Base-by-base conservation (phyloP, 2,888 invertebrate species). In the Polyploca ridens region DNA sequence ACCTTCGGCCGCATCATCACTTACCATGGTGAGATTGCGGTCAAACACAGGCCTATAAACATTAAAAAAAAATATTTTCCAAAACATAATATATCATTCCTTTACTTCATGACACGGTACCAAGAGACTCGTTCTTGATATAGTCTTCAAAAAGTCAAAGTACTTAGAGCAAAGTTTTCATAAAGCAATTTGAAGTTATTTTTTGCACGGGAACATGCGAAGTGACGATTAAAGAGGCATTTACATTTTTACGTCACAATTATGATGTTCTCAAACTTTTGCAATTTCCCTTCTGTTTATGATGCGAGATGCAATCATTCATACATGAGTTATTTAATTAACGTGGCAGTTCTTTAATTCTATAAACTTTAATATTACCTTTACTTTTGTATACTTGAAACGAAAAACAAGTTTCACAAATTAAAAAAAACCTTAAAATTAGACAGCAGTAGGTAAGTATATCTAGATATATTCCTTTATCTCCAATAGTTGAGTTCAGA, bases 161-260 rank as follows among this genome's bases (percentile, higher is more conserved):
- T 81, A 78, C 81, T 81, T 81, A 78, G 75, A 75, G 73, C 72
- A 64, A 82, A 84, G 79, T 85, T 81, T 77, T 73, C 83, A 82
- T 81, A 81, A 81, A 81, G 80, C 79, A 79, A 85, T 85, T 85
- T 81, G 73, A 81, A 84, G 85, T 88, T 87, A 87, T 84, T 79
- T 76, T 70, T 76, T 64, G 54, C 71, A 73, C 54, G 19, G 10
- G 70, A 84, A 86, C 90, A 91, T 90, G 91, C 91, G 78, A 91
- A 79, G 79, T 70, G 73, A 72, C 85, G 81, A 91, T 91, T 88
- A 90, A 86, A 84, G 82, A 76, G 68, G 83, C 86, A 84, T 90
- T 61, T 86, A 87, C 79, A 81, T 82, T 82, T 84, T 85, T 86
- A 88, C 79, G 78, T 82, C 86, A 86, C 79, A 85, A 88, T 86